A percentile compares a stretch with the other conserved stretches of the same genome.
Evolutionary conservation across 2,888 invertebrate genomes (phyloP).

Genomic region (Cancer borealis): DNA sequence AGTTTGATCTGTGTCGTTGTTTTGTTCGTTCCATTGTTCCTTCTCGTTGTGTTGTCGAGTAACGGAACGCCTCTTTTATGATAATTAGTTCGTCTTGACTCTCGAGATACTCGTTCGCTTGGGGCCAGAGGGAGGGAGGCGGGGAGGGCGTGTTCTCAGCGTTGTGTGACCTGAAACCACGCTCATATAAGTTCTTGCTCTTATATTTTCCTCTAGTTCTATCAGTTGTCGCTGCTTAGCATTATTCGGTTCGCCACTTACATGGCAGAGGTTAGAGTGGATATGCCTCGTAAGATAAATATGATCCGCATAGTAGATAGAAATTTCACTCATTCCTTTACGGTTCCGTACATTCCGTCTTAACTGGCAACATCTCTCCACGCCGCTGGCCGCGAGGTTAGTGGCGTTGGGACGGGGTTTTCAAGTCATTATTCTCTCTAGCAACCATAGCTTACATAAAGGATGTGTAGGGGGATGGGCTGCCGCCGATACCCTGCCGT

Average conservation of each 20-base stretch:
- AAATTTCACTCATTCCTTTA: constrained; percentile 11
- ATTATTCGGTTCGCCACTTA: not conserved
- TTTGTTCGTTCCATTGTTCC: not conserved
- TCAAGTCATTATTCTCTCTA: constrained; percentile 27
- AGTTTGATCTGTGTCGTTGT: not conserved
- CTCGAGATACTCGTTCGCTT: constrained; percentile 4
- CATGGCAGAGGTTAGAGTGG: not conserved
- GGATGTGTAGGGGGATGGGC: constrained; percentile 22
- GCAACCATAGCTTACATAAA: constrained; percentile 3
- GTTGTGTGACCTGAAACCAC: not conserved
- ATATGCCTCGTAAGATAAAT: not conserved
- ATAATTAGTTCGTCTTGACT: constrained; percentile 14
- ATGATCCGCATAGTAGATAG: not conserved
- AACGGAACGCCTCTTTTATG: not conserved
- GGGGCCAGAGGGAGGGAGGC: not conserved
- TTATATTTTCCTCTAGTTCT: not conserved
- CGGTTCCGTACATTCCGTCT: not conserved
- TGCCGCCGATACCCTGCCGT: not conserved
- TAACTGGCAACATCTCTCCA: constrained; percentile 34
- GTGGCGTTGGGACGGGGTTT: not conserved
- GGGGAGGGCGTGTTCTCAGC: constrained; percentile 10
- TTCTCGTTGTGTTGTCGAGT: not conserved
- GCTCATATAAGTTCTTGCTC: not conserved
- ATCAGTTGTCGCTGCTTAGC: not conserved
- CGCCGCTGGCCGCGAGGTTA: constrained; percentile 34